Percentiles rank a stretch among this genome's conserved stretches.
Conservation (phyloP, 2,797 vertebrate species). For the Peromyscus nudipes region DNA sequence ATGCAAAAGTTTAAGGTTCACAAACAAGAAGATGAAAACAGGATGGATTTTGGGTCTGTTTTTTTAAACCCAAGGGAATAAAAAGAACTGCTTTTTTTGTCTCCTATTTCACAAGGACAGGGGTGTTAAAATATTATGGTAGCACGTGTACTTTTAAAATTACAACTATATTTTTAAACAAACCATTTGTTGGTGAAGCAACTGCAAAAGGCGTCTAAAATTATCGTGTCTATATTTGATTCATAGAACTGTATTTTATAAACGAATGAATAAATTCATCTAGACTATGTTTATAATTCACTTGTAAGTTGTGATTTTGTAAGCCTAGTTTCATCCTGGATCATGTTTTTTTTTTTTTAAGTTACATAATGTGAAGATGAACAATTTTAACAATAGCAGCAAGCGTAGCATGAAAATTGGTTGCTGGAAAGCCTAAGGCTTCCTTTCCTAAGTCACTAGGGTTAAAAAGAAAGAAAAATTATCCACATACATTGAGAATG, state of each 20-base stretch:
- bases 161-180: conserved; percentile 83
- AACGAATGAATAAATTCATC: conserved; percentile 76
- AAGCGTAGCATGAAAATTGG: conserved; percentile 66
- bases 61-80: background rate
- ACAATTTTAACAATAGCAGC: conserved; percentile 72
- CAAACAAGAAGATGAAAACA: conserved; percentile 30
- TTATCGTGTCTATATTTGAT: conserved; percentile 80
- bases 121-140: conserved; percentile 77
- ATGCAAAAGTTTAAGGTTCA: conserved; percentile 43
- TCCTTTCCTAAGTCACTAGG: conserved; percentile 62
- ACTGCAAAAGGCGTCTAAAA: conserved; percentile 82
- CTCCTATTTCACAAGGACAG: conserved; percentile 52
- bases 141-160: conserved; percentile 77
- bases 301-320: conserved; percentile 78
- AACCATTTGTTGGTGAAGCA: conserved; percentile 84
- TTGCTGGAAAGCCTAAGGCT: conserved; percentile 60
- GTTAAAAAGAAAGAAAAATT: conserved; percentile 60
- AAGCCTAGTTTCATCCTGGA: conserved; percentile 69
- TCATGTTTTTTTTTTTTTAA: conserved; percentile 47
- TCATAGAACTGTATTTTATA: conserved; percentile 76
- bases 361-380: conserved; percentile 74
- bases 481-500: conserved; percentile 28
- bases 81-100: conserved; percentile 50
- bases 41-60: background rate
- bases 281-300: conserved; percentile 73